Evolutionary conservation across 2,888 invertebrate genomes (phyloP), one percentile per base, ranked within the genome.

Genomic region (Drosophila aldrichi): DNA sequence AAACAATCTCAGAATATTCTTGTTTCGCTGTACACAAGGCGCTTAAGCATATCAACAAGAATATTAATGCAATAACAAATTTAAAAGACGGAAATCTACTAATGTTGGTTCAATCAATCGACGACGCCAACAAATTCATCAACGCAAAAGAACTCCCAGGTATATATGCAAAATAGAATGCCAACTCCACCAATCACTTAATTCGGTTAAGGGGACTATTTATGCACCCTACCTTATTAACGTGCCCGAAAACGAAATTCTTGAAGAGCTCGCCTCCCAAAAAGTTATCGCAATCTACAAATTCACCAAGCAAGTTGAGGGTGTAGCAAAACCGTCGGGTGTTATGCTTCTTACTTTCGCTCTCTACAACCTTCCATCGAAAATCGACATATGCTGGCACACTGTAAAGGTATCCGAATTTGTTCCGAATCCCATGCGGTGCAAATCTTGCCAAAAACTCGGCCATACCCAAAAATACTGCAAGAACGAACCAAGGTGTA

Each of bases 21-120:
- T 70, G 59, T 40, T 65, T 64, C 38, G 51, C 56, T 29, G 64
- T 60, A 9, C 59, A 70, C 22, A 44, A 44, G 38, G 70, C 52
- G 34, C 55, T 60, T 10, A 60, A 65, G 29, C 56, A 43, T 7
- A 65, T 61, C 38, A 56, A 40, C 22, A 56, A 51, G 34, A 67
- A 67, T 29, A 29, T 29, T 29, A 29, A 29, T 9, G 46, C 54
- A n/a, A 55, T 62, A 36, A 14, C 46, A n/a, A 40, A 63, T 41
- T 32, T 41, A 49, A 48, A 52, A 56, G 62, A 55, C 40, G 62
- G 41, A 32, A 56, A 63, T 32, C 38, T 63, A 41, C 36, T 36
- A 36, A 36, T 36, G 36, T 14, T 36, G 36, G 14, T 56, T 49
- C 46, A 9, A 10, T 41, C 63, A 40, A 38, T 38, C 16, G 48